A percentile compares a stretch with the other conserved stretches of the same genome.
These are phyloP conservation scores for Lymantria dispar DNA, from an alignment of 2,888 invertebrate genomes.

Conservation along the genomic window DNA sequence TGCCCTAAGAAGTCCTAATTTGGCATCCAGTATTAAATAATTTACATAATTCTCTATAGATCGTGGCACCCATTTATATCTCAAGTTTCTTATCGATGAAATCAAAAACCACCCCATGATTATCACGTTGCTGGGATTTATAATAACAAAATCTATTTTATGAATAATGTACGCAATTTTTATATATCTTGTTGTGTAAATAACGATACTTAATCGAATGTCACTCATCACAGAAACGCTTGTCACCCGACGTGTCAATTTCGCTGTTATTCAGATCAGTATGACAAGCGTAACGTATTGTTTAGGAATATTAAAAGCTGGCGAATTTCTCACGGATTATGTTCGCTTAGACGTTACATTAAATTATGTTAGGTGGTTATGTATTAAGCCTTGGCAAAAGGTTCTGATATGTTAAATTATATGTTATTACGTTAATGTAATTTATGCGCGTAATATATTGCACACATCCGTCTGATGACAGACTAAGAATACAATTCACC, in stretches of 20 bases:
- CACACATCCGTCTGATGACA: not conserved
- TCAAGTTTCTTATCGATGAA: no score
- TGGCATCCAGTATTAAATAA: no score
- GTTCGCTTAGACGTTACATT: not conserved
- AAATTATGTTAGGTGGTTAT: not conserved
- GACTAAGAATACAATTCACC: not conserved
- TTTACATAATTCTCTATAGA: no score
- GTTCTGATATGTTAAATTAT: not conserved
- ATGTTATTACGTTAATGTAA: not conserved
- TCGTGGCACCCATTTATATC: no score
- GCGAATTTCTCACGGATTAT: conserved; percentile 13
- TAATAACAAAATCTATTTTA: not conserved
- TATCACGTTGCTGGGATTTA: no score
- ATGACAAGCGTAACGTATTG: conserved; percentile 29
- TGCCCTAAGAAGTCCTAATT: no score
- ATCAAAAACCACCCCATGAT: no score
- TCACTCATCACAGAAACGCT: conserved; percentile 28
- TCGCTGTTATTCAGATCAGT: conserved; percentile 20
- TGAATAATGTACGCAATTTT: not conserved
- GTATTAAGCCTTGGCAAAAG: not conserved
- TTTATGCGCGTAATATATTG: not conserved
- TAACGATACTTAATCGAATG: conserved; percentile 27
- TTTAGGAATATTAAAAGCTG: conserved; percentile 21
- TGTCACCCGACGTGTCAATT: conserved; percentile 24
- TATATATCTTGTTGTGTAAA: conserved; percentile 6